Base-by-base conservation (phyloP, 2,888 invertebrate genomes). In the Leptinotarsa juncta region DNA sequence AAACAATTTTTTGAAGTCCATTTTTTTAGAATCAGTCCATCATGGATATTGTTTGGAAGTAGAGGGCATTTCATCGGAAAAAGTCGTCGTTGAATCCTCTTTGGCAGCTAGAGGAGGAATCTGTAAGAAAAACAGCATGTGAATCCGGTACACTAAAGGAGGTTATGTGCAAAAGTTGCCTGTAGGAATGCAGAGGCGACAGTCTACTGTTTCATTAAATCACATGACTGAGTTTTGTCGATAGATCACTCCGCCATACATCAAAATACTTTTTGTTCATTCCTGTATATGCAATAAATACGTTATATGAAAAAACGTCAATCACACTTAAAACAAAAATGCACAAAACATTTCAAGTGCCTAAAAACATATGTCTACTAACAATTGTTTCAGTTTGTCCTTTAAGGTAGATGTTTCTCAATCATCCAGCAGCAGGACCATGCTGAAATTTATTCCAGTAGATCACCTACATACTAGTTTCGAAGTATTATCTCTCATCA, bases 41-140 rank as follows among this genome's bases (percentile, higher is more conserved):
- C 77, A 87, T 72, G 84, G 82, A 78, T 83, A 88, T 80, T 88
- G 88, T 83, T 87, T 88, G 4, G 88, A 88, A 73, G 88, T 88
- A 26, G 88, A 88, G 67, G 88, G 88, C 71, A 87, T 80, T 71
- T 88, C 88, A 77, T 88, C 88, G 73, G 87, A 86, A 80, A 88
- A 88, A 81, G 86, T 86, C 68, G 84, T 85, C 20, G 87, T 84
- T 62, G 88, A 88, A 74, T 87, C 87, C 81, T 88, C 88, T 81
- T 87, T 86, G 73, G 85, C 84, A 51, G 88, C 88, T 79, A 88
- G 79, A 23, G 88, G 88, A 70, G 88, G 88, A 77, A 87, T 86
- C 88, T 88, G 82, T 55, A 85, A 86, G 62, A 16, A 42, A 32
- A 62, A 42, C 1, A 70, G 65, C 4, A 16, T 62, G 16, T 42